phyloP scores from a whole-genome alignment of 1,140 invertebrate species.

The Ctenoplectra terminalis region DNA sequence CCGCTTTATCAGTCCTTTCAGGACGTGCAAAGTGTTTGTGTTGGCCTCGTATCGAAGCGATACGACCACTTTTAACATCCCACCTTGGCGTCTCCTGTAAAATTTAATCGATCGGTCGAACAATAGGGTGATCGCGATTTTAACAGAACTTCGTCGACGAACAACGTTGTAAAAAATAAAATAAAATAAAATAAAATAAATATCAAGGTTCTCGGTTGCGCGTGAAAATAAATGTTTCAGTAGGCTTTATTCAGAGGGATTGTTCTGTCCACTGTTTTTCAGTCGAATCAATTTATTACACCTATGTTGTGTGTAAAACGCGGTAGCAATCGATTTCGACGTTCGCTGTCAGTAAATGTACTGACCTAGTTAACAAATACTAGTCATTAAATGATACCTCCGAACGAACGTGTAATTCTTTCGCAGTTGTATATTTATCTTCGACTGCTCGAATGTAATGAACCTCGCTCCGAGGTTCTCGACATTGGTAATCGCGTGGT shows the following conservation, averaged over 20 bases:
- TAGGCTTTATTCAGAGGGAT: no score
- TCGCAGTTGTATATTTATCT: no score
- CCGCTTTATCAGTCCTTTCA: conserved; percentile 8
- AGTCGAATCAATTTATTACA: neutral
- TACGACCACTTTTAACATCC: neutral
- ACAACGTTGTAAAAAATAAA: neutral
- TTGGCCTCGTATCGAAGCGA: neutral
- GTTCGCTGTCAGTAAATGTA: neutral
- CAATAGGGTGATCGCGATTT: neutral
- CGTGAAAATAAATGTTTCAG: no score
- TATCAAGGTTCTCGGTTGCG: neutral
- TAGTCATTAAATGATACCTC: no score
- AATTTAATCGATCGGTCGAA: neutral
- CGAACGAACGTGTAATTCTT: no score
- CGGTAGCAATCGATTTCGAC: neutral
- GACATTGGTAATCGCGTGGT: no score
- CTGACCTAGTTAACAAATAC: no score
- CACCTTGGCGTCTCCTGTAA: neutral
- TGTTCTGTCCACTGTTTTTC: neutral
- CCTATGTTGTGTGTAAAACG: neutral
- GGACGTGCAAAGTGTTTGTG: neutral
- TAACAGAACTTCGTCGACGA: neutral
- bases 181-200: neutral
- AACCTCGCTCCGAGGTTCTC: neutral
- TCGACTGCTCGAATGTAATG: neutral